Percentiles rank a stretch among this genome's conserved stretches.
phyloP scores from a whole-genome alignment of 2,113 vertebrate genomes.

The Notothenia coriiceps region DNA sequence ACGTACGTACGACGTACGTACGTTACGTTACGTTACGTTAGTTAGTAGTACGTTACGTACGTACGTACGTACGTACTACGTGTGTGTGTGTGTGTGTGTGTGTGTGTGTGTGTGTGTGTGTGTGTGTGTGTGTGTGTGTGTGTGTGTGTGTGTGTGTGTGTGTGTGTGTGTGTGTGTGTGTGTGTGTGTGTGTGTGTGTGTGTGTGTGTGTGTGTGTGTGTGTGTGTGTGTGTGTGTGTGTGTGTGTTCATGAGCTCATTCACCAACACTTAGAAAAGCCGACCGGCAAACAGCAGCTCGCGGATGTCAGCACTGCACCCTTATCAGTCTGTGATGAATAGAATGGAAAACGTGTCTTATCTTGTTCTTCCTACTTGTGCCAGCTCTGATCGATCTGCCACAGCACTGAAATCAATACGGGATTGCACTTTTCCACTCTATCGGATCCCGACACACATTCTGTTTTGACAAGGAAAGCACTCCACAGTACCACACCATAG shows the following conservation, averaged over 20 bases:
- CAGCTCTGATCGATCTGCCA: slow-evolving; percentile 75
- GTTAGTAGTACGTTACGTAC: no score
- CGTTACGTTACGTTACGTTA: no score
- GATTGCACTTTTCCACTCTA: slow-evolving; percentile 80
- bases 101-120: slow-evolving; percentile 9
- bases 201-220: slow-evolving; percentile 9
- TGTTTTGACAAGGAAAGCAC: slow-evolving; percentile 70
- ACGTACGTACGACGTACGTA: no score
- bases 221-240: slow-evolving; percentile 11
- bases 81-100: slow-evolving; percentile 16
- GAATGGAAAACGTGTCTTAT: slow-evolving; percentile 80
- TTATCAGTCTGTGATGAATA: slow-evolving; percentile 79
- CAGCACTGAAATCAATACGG: slow-evolving; percentile 77
- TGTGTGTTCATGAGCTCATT: slow-evolving; percentile 66
- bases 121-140: slow-evolving; percentile 16
- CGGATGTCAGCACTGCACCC: slow-evolving; percentile 76
- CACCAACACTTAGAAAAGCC: slow-evolving; percentile 68
- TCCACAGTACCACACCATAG: slow-evolving; percentile 55
- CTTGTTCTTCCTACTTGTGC: slow-evolving; percentile 75
- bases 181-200: slow-evolving; percentile 6
- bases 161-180: background rate
- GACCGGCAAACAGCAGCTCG: slow-evolving; percentile 61
- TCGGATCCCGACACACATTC: slow-evolving; percentile 67
- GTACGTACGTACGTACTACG: no score
- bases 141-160: background rate